These are phyloP conservation scores for Pelvicachromis taeniatus DNA, from an alignment of 2,113 vertebrate species.

Conservation along the genomic window DNA sequence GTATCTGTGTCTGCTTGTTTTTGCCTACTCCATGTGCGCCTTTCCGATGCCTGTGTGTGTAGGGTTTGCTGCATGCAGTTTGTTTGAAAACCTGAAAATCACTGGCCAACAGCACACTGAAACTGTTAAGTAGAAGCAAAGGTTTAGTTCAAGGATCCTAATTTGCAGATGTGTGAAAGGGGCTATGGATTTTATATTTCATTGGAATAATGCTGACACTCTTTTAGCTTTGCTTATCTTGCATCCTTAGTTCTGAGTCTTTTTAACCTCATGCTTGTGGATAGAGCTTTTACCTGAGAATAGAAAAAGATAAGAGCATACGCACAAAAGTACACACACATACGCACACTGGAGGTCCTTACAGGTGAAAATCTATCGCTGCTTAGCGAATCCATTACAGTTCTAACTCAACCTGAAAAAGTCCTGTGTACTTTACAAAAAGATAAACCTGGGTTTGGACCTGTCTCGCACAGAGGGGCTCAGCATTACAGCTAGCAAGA, in stretches of 20 bases:
- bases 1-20: background rate
- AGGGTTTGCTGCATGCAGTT: background rate
- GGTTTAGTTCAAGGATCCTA: conserved; percentile 41
- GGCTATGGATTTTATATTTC: conserved; percentile 45
- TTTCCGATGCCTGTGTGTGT: background rate
- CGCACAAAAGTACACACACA: background rate
- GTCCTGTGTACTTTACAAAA: background rate
- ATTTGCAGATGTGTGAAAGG: conserved; percentile 49
- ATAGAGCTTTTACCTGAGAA: conserved; percentile 49
- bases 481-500: background rate
- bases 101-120: background rate
- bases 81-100: conserved; percentile 12
- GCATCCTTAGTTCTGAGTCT: conserved; percentile 41
- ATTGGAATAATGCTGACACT: conserved; percentile 55
- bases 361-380: background rate
- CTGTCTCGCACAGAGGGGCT: background rate
- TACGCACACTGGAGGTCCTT: background rate
- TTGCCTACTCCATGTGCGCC: background rate
- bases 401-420: conserved; percentile 6
- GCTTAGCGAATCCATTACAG: background rate
- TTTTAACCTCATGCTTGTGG: conserved; percentile 9
- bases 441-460: background rate
- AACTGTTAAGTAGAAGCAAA: background rate
- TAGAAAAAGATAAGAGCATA: conserved; percentile 19
- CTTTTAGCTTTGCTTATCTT: conserved; percentile 51